phyloP scores from a whole-genome alignment of 2,113 vertebrate genomes.

The Enhydra lutris region DNA sequence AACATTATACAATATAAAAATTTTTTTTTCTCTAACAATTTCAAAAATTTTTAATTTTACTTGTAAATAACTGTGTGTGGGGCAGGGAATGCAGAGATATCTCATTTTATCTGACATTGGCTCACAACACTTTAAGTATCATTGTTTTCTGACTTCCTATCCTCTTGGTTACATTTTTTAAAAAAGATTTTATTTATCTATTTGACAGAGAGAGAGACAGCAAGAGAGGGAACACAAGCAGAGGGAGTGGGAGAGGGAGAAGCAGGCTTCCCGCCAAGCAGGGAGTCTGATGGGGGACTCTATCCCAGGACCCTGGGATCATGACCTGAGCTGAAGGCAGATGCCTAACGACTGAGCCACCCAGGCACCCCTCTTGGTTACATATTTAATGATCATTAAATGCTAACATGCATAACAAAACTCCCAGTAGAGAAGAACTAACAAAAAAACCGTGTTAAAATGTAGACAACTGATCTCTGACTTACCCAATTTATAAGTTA shows the following conservation, averaged over 20 bases:
- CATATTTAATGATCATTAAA: background rate
- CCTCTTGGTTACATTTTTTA: background rate
- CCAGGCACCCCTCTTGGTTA: background rate
- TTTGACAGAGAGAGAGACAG: no score
- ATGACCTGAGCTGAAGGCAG: no score
- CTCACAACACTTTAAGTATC: background rate
- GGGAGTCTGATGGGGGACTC: no score
- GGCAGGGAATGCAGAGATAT: background rate
- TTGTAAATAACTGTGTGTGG: background rate
- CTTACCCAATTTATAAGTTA: background rate
- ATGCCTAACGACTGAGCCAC: no score
- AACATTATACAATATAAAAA: background rate
- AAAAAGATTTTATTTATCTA: no score
- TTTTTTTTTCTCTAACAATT: background rate
- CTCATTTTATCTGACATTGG: background rate
- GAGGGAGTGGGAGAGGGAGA: no score
- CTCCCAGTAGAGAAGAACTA: background rate
- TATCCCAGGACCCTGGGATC: no score
- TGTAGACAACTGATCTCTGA: background rate
- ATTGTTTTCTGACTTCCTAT: slow-evolving; percentile 29
- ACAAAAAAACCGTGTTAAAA: background rate
- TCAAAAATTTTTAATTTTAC: slow-evolving; percentile 36
- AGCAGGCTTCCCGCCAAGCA: no score
- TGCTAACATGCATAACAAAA: background rate
- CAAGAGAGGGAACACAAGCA: no score